Percentiles rank a stretch among this genome's conserved stretches.
Conservation (phyloP, 2,113 vertebrate genomes). For the Calidris pygmaea region DNA sequence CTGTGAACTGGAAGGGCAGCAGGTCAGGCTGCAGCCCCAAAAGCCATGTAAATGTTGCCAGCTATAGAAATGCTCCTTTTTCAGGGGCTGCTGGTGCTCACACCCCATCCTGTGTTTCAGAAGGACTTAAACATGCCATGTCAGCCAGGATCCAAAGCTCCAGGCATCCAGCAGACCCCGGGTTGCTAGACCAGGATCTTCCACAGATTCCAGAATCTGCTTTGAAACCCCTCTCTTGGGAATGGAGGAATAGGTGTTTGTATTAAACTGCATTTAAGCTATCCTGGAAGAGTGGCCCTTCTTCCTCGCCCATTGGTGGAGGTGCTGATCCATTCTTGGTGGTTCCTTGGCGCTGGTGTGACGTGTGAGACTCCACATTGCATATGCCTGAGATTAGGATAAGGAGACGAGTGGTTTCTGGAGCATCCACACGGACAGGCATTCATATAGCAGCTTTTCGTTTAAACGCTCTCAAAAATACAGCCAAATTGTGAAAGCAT, state of each 20-base stretch:
- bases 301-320: background rate
- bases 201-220: background rate
- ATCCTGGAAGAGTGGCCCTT: background rate
- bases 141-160: background rate
- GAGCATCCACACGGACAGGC: background rate
- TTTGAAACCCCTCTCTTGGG: background rate
- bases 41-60: background rate
- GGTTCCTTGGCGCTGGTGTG: background rate
- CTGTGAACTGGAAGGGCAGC: background rate
- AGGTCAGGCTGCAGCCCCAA: background rate
- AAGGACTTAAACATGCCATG: background rate
- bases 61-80: background rate
- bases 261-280: background rate
- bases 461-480: background rate
- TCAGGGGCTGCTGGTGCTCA: background rate
- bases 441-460: background rate
- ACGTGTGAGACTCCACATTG: background rate
- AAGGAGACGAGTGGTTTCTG: background rate
- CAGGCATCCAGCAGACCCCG: fast-evolving
- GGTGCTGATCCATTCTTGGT: background rate
- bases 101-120: background rate
- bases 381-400: background rate
- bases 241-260: background rate
- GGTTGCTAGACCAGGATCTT: background rate
- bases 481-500: background rate